Percentiles rank a stretch among this genome's conserved stretches.
Conservation (phyloP, 1,140 invertebrate species). For the Colletes gigas region DNA sequence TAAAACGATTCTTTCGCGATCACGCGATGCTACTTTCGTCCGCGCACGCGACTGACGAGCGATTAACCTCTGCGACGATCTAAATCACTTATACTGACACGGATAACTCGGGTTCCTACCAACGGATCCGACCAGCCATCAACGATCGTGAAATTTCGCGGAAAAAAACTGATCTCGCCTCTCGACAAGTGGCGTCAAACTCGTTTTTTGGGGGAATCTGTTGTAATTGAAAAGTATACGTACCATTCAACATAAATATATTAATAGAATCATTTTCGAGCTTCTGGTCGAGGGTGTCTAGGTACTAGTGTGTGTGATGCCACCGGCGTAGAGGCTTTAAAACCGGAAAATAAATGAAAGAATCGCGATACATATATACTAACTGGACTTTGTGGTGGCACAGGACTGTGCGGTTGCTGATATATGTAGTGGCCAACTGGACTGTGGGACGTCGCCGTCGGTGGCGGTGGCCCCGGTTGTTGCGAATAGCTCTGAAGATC, state of each 20-base stretch:
- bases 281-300: too few species aligned
- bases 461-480: slow-evolving; percentile 77
- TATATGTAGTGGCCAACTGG: slow-evolving; percentile 77
- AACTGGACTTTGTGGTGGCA: slow-evolving; percentile 78
- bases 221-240: too few species aligned
- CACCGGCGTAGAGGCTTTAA: not conserved
- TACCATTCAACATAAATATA: too few species aligned
- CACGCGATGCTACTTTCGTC: not conserved
- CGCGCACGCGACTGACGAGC: not conserved
- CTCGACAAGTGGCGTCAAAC: too few species aligned
- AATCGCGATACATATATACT: slow-evolving; percentile 50
- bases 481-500: slow-evolving; percentile 78
- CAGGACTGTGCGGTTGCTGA: slow-evolving; percentile 78
- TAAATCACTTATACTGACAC: not conserved
- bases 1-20: not conserved
- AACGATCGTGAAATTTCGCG: too few species aligned
- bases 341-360: not conserved
- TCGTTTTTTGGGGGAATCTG: too few species aligned
- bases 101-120: not conserved
- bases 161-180: too few species aligned
- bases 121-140: not conserved
- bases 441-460: slow-evolving; percentile 80
- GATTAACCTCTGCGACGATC: not conserved
- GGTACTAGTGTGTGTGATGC: too few species aligned
- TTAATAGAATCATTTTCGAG: too few species aligned